Conservation (phyloP, 2,113 vertebrate species). For the Conger conger region DNA sequence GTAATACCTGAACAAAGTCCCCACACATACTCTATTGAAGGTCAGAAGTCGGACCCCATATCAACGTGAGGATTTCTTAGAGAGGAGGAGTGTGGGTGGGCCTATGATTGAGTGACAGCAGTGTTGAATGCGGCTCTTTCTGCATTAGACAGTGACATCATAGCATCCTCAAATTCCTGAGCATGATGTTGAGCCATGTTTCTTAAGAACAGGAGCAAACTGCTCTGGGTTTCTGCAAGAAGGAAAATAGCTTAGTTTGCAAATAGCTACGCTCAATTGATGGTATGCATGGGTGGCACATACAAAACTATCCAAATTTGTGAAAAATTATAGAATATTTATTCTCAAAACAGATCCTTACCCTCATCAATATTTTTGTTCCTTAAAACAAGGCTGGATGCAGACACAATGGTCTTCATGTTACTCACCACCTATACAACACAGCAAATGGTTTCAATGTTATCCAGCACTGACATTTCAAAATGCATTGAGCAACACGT, state of each 20-base stretch:
- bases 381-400: slow-evolving; percentile 57
- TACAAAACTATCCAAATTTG: not conserved
- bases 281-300: not conserved
- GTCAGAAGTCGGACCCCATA: not conserved
- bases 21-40: not conserved
- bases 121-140: slow-evolving; percentile 61
- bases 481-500: not conserved
- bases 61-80: slow-evolving; percentile 28
- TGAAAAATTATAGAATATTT: not conserved
- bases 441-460: not conserved
- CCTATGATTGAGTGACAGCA: slow-evolving; percentile 56
- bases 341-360: slow-evolving; percentile 37
- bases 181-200: slow-evolving; percentile 66
- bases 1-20: not conserved
- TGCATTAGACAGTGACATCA: slow-evolving; percentile 71
- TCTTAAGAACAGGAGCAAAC: slow-evolving; percentile 62
- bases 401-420: slow-evolving; percentile 61
- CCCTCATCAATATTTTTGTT: slow-evolving; percentile 61
- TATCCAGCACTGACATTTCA: not conserved
- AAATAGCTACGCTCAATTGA: not conserved
- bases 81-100: not conserved
- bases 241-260: not conserved
- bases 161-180: slow-evolving; percentile 69
- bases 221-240: slow-evolving; percentile 71
- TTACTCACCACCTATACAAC: slow-evolving; percentile 58